A percentile compares a stretch with the other conserved stretches of the same genome.
Conservation (phyloP, 2,888 invertebrate species). For the Cheilosia variabilis region DNA sequence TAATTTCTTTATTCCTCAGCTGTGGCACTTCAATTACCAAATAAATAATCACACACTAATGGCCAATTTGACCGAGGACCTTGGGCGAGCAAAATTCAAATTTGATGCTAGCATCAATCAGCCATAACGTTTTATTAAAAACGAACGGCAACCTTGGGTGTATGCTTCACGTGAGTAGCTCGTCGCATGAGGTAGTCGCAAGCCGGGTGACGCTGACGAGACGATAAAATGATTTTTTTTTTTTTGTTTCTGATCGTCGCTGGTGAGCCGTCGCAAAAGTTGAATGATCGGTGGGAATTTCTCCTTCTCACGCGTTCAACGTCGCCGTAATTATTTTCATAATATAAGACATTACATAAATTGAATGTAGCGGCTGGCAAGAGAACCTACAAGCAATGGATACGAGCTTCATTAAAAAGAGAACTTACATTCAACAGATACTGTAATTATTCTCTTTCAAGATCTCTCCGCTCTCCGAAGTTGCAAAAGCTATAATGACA, state of each 20-base stretch:
- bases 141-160: not conserved
- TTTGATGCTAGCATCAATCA: slow-evolving; percentile 19
- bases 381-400: not conserved
- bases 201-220: slow-evolving; percentile 6
- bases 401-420: no score
- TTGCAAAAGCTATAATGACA: no score
- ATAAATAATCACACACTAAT: slow-evolving; percentile 1
- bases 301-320: slow-evolving; percentile 34
- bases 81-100: slow-evolving; percentile 10
- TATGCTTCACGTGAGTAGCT: not conserved
- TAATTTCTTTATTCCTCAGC: slow-evolving; percentile 66
- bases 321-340: slow-evolving; percentile 20
- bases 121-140: slow-evolving; percentile 22
- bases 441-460: no score
- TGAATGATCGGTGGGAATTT: slow-evolving; percentile 52
- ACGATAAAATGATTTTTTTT: slow-evolving; percentile 14
- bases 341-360: slow-evolving; percentile 8
- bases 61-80: slow-evolving; percentile 1
- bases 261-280: slow-evolving; percentile 38
- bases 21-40: slow-evolving; percentile 51
- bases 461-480: no score
- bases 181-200: not conserved
- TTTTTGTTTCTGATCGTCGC: slow-evolving; percentile 9
- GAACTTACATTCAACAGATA: no score
- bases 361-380: not conserved